Evolutionary conservation across 2,113 vertebrate species (phyloP), one percentile per base, ranked within the genome.

Genomic region (Mormyrus lacerda): DNA sequence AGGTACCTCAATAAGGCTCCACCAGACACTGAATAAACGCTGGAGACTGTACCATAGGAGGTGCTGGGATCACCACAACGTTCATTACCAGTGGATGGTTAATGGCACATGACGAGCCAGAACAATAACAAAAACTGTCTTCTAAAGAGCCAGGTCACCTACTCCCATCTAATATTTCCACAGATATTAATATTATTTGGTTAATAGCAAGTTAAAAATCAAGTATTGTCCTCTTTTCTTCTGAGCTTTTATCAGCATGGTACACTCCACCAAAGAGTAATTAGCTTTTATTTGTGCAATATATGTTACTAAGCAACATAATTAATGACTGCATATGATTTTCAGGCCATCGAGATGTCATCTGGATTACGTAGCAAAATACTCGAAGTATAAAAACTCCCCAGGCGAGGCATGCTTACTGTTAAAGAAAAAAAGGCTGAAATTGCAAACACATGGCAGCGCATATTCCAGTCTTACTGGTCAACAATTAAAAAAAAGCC

Each of bases 241-340:
- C 61, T 69, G n/a, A 69, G 61, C 10, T 69, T 31, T 69, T 0
- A 79, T 79, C 73, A 79, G 13, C 35, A 19, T 3, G 35, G 17
- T 17, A 19, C 35, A 79, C 13, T 79, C 35, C 17, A 79, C 1
- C 35, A 79, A 42, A 11, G 35, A 79, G 35, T 31, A 69, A 69
- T 69, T 11, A 27, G 3, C 9, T 69, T 69, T 69, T 69, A 69
- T 69, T 69, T 69, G 61, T 42, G 13, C 17, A 19, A 79, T 19
- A 79, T 79, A 79, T 19, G 73, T 79, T 79, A 79, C 73, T 79
- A 17, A 79, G 35, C 73, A 79, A 79, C 73, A 79, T 42, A 79
- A 79, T 6, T 19, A 42, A 19, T 79, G 31, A 39, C 13, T 79
- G 73, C 73, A 79, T 15, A 17, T 39, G 69, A 39, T 79, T 79